phyloP scores from a whole-genome alignment of 2,113 vertebrate genomes.

The Hyperopisus bebe region DNA sequence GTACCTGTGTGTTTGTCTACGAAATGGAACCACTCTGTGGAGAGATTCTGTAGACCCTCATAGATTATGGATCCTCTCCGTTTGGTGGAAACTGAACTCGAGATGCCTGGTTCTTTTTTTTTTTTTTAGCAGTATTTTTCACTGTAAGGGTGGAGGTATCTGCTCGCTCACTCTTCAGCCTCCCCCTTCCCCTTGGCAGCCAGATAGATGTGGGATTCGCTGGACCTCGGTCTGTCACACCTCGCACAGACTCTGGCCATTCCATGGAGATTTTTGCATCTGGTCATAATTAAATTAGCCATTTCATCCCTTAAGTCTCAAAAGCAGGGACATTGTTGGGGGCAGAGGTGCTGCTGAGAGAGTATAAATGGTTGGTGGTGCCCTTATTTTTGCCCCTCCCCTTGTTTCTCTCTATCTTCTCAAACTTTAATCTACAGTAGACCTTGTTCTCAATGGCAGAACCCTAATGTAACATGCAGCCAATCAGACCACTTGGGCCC shows the following conservation, averaged over 20 bases:
- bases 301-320: background rate
- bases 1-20: conserved; percentile 17
- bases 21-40: background rate
- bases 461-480: background rate
- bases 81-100: background rate
- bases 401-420: background rate
- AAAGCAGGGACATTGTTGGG: background rate
- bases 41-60: background rate
- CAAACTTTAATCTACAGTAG: background rate
- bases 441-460: background rate
- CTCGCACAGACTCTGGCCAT: background rate
- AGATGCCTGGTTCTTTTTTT: background rate
- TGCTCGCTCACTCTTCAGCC: background rate
- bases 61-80: background rate
- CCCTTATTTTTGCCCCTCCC: background rate
- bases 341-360: background rate
- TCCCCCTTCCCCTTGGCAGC: background rate
- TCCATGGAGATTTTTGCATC: background rate
- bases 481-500: background rate
- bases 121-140: background rate
- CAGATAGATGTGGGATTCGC: background rate
- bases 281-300: background rate
- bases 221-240: background rate
- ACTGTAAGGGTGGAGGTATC: background rate
- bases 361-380: background rate